Conservation (phyloP, 2,888 invertebrate genomes). For the Catonia carolina region DNA sequence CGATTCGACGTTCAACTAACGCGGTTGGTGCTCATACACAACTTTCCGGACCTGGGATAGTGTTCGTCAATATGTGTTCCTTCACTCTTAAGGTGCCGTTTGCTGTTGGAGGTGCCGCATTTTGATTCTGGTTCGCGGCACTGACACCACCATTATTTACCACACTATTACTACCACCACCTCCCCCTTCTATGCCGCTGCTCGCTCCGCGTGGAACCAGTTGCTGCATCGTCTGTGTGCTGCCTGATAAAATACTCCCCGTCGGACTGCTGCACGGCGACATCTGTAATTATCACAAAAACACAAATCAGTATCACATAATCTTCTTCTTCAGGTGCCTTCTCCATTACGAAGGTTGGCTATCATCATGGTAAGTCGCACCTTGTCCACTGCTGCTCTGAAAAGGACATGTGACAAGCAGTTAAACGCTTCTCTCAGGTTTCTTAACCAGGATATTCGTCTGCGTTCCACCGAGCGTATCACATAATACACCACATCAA, state of each 20-base stretch:
- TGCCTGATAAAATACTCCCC: slow-evolving; percentile 40
- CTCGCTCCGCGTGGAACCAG: background rate
- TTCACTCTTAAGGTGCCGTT: slow-evolving; percentile 46
- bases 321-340: too few species aligned
- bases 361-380: too few species aligned
- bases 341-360: too few species aligned
- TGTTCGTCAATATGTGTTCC: slow-evolving; percentile 75
- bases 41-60: slow-evolving; percentile 81
- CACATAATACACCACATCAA: too few species aligned
- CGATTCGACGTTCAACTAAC: too few species aligned
- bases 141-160: background rate
- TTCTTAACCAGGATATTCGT: too few species aligned
- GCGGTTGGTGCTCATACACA: slow-evolving; percentile 54
- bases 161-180: background rate
- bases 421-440: too few species aligned
- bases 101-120: background rate
- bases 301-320: too few species aligned
- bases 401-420: too few species aligned
- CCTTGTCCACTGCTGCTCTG: too few species aligned
- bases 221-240: slow-evolving; percentile 36
- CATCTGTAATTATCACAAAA: slow-evolving; percentile 28
- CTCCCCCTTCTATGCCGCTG: background rate
- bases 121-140: background rate
- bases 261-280: slow-evolving; percentile 33
- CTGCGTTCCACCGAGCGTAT: too few species aligned